Conservation (phyloP, 2,797 vertebrate species). For the Gymnopithys bicolor region DNA sequence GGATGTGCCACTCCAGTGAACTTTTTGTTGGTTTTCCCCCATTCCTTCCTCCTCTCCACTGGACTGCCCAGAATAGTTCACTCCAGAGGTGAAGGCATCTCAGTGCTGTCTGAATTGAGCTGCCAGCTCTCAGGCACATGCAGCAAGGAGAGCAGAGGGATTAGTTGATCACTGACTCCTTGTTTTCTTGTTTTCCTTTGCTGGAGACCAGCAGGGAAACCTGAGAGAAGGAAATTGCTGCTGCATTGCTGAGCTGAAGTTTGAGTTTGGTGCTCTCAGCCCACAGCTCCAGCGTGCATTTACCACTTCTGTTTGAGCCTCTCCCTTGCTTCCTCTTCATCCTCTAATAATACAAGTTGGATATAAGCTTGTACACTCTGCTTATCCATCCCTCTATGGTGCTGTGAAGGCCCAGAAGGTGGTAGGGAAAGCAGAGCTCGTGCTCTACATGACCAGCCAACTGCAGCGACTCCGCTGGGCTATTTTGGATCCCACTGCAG, state of each 20-base stretch:
- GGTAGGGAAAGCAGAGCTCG: not conserved
- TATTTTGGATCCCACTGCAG: rapidly evolving
- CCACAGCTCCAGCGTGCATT: not conserved
- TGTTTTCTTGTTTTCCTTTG: not conserved
- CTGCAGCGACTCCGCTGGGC: not conserved
- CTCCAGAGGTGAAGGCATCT: not conserved
- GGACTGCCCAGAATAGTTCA: not conserved
- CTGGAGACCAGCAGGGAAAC: not conserved
- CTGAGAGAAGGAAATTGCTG: not conserved
- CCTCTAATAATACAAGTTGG: not conserved
- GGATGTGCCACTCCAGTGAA: not conserved
- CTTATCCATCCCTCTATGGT: rapidly evolving
- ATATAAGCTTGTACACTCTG: not conserved
- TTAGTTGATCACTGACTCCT: not conserved
- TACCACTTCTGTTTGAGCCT: not conserved
- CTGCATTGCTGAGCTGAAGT: not conserved
- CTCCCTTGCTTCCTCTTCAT: not conserved
- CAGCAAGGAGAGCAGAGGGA: not conserved
- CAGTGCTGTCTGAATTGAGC: not conserved
- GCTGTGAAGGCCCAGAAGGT: not conserved
- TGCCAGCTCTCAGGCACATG: not conserved
- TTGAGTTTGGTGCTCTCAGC: not conserved
- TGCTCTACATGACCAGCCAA: not conserved
- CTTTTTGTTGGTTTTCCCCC: not conserved
- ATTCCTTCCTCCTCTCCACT: not conserved